Percentiles rank a stretch among this genome's conserved stretches.
Conservation (phyloP, 2,113 vertebrate genomes). For the Actinemys pallida region DNA sequence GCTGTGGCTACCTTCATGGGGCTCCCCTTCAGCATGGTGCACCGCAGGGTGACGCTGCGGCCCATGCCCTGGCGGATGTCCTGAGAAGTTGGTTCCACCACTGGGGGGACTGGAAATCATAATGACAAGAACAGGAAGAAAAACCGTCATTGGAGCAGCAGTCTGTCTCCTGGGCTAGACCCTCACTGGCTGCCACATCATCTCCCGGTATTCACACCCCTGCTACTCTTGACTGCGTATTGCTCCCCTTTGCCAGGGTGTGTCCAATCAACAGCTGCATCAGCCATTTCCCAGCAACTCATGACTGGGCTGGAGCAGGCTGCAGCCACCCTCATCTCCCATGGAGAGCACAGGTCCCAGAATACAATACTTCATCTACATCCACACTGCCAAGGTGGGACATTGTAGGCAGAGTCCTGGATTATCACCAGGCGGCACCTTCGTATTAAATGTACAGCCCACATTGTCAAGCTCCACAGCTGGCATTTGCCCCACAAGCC, state of each 20-base stretch:
- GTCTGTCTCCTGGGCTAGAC: fast-evolving
- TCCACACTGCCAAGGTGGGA: not conserved
- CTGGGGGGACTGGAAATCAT: slow-evolving; percentile 83
- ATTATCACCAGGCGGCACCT: not conserved
- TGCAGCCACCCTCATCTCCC: not conserved
- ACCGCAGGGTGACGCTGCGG: slow-evolving; percentile 87
- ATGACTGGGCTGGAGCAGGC: not conserved
- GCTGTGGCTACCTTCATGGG: slow-evolving; percentile 88
- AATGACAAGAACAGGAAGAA: slow-evolving; percentile 13
- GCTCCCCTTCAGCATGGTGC: slow-evolving; percentile 89
- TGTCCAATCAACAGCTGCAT: not conserved
- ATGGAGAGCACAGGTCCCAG: not conserved
- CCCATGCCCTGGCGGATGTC: slow-evolving; percentile 89
- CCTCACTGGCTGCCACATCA: fast-evolving
- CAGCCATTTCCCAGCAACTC: fast-evolving
- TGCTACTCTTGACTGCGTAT: not conserved
- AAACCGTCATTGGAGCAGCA: not conserved
- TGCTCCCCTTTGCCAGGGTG: not conserved
- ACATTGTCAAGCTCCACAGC: not conserved
- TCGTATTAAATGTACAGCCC: not conserved
- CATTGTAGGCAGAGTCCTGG: not conserved
- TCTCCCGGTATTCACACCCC: not conserved
- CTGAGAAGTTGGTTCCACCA: slow-evolving; percentile 90
- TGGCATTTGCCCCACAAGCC: not conserved
- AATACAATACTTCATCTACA: not conserved